Conservation (phyloP, 1,140 invertebrate genomes). For the Cherax quadricarinatus region DNA sequence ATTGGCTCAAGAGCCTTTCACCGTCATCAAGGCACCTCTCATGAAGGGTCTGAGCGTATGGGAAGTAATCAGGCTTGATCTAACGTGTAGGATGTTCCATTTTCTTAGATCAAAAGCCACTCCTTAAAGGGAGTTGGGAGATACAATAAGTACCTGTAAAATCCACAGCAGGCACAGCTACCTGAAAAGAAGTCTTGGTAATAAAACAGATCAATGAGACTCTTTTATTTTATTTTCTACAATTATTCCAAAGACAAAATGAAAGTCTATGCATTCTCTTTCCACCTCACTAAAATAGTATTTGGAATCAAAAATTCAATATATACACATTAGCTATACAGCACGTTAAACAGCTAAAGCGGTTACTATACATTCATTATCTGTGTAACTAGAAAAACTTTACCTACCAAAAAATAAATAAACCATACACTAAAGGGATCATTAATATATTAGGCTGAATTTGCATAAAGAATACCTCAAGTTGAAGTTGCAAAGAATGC, state of each 20-base stretch:
- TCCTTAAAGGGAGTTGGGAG: too few species aligned
- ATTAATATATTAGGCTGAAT: conserved; percentile 39
- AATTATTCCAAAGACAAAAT: conserved; percentile 54
- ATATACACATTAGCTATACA: conserved; percentile 54
- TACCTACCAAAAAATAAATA: conserved; percentile 60
- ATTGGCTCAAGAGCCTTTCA: too few species aligned
- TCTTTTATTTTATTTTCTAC: conserved; percentile 46
- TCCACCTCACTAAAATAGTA: conserved; percentile 57
- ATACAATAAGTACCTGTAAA: too few species aligned
- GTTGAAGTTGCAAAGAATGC: conserved; percentile 2
- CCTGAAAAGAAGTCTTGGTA: background rate
- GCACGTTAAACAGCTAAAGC: conserved; percentile 51
- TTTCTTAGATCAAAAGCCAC: too few species aligned
- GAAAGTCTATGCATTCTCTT: conserved; percentile 23
- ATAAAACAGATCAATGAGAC: background rate
- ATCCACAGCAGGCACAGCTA: too few species aligned
- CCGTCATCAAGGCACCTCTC: too few species aligned
- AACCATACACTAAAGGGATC: conserved; percentile 27
- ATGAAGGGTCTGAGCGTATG: too few species aligned
- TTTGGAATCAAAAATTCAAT: conserved; percentile 52
- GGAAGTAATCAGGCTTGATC: too few species aligned
- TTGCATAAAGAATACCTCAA: conserved; percentile 38
- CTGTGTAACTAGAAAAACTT: conserved; percentile 38
- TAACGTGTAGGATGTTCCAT: too few species aligned
- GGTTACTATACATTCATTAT: conserved; percentile 58